These are phyloP conservation scores for Apamea monoglypha DNA, from an alignment of 2,888 invertebrate species.

Conservation along the genomic window DNA sequence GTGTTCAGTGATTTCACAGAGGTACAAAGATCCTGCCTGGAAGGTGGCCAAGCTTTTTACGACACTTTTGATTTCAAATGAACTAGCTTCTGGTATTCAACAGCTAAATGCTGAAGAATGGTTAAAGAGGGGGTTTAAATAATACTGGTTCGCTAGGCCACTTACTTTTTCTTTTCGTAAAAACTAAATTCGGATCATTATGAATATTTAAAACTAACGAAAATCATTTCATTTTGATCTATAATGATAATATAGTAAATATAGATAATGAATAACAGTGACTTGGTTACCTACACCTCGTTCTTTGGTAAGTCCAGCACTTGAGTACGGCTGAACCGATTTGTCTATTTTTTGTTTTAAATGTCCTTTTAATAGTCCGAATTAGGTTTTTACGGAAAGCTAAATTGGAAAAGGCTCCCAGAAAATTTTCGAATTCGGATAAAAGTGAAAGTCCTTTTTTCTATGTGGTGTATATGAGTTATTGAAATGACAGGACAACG, in stretches of 20 bases:
- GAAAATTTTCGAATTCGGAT: no score
- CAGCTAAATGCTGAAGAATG: not conserved
- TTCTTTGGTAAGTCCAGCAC: not conserved
- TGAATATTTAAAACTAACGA: not conserved
- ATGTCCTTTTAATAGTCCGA: no score
- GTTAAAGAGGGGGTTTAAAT: not conserved
- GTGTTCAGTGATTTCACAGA: not conserved
- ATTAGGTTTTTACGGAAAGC: not conserved
- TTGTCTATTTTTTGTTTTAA: not conserved
- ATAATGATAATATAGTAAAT: no score
- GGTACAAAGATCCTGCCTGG: not conserved
- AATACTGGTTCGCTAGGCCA: not conserved
- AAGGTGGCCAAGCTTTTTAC: conserved; percentile 24
- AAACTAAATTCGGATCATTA: no score
- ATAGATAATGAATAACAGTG: no score
- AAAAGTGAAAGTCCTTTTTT: not conserved
- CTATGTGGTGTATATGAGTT: not conserved
- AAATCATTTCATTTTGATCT: not conserved
- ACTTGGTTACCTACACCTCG: no score
- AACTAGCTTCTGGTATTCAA: not conserved
- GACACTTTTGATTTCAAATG: conserved; percentile 18
- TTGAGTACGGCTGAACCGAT: not conserved
- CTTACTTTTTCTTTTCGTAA: not conserved
- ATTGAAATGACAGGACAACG: no score
- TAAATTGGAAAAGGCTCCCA: no score